Evolutionary conservation across 1,140 invertebrate species (phyloP), one percentile per base, ranked within the genome.

Genomic region (Aphelenchoides avenae): DNA sequence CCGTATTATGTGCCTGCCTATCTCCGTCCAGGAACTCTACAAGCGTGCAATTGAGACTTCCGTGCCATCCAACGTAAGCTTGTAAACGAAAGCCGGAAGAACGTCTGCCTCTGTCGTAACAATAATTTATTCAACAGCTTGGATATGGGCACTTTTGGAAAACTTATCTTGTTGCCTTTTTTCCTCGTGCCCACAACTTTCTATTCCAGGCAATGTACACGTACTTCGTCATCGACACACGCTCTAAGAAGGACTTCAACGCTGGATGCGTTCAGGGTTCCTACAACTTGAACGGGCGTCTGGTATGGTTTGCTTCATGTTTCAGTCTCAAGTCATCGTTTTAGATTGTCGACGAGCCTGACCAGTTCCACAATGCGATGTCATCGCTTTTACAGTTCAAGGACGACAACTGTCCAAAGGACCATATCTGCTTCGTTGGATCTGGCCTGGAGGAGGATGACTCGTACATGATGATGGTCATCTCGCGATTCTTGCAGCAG

Each of bases 211-310:
- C 68, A 79, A 0, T 79, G 83, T 73, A 78, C 79, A 84, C 87
- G 68, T 98, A 95, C 79, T 97, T 98, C 80, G 83, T 97, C 22
- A 91, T 98, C 4, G 94, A 98, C 78, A 96, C 91, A 79, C 82
- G 93, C 69, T 89, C 92, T 13, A 86, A 90, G 0, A 90, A 95
- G 61, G 91, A 96, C 70, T 98, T 96, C 75, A 96, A 95, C 81
- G 85, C 86, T 59, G 93, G 93, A 0, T 91, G 96, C 81, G 83
- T 97, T 61, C 87, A 89, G 1, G 96, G 91, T 43, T 92, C 94
- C 37, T 97, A 97, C 82, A 93, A 96, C 81, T 82, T 99, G 26
- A 93, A 97, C 80, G 91, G 90, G 71, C 91, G 90, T 80, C 81
- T 96, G 71, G 85, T 87, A 77, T 77, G 79, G 46, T 37, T 47